Conservation (phyloP, 2,797 vertebrate genomes). For the Kryptopterus vitreolus region DNA sequence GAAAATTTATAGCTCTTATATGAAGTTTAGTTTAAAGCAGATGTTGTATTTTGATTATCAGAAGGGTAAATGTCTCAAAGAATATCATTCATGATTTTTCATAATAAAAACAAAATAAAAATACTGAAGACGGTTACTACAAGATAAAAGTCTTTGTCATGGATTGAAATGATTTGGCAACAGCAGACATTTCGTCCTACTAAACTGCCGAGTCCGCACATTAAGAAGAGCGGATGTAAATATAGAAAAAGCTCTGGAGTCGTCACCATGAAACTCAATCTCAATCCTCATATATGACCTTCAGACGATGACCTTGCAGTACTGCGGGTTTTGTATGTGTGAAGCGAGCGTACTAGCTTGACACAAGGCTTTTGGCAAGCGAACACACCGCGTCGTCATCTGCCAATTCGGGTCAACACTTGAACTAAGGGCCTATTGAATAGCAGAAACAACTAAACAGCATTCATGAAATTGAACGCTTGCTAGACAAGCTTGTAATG, state of each 20-base stretch:
- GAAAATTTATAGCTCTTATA: background rate
- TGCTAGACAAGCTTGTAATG: background rate
- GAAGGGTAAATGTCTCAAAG: background rate
- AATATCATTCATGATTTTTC: background rate
- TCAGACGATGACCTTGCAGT: constrained; percentile 45
- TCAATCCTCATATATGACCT: constrained; percentile 60
- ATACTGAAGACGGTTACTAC: too few species aligned
- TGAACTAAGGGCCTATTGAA: background rate
- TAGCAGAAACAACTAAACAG: background rate
- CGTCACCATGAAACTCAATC: constrained; percentile 58
- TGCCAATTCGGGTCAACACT: background rate
- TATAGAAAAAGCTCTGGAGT: constrained; percentile 44
- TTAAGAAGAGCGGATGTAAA: constrained; percentile 32
- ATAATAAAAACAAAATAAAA: too few species aligned
- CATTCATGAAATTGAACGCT: background rate
- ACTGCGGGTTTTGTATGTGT: constrained; percentile 6
- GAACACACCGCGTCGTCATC: background rate
- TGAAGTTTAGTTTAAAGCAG: background rate
- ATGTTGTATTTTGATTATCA: background rate
- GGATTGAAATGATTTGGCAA: background rate
- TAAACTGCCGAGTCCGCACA: background rate
- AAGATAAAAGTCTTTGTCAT: background rate
- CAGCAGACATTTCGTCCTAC: background rate
- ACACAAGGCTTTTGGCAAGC: constrained; percentile 19
- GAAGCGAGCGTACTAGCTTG: constrained; percentile 15